Evolutionary conservation across 2,888 invertebrate species (phyloP), one percentile per base, ranked within the genome.

Genomic region (Notodonta dromedarius): DNA sequence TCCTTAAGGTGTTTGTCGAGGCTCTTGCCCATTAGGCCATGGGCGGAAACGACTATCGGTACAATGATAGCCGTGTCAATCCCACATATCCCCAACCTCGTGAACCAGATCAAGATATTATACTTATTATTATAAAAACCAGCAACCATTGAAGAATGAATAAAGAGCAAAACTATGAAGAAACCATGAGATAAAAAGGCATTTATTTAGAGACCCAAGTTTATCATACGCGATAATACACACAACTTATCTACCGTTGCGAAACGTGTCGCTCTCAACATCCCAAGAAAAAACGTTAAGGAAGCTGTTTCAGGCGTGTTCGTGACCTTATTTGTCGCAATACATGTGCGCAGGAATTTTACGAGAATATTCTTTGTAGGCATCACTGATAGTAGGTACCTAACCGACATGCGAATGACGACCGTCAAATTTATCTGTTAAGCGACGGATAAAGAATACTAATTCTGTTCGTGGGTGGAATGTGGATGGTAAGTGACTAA

Each of bases 401-500:
- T 39, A 65, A 67, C 67, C 59, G 62, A 61, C 71, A 62, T 65
- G 67, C 70, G 58, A 60, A 70, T 77, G 73, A 74, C 73, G 69
- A 69, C 67, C 67, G 70, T 68, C 63, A 71, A 73, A 76, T 78
- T 71, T 76, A 77, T 77, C 67, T 68, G 60, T 67, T 63, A 67
- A 60, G 61, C 54, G 59, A 71, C 71, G 73, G 44, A 67, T 51
- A 59, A 69, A 66, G 71, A 76, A 75, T 75, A 77, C 67, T 69
- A 71, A 77, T 74, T 69, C 62, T 62, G 56, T 65, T 58, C 39
- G 57, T 35, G 35, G 53, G 24, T 40, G 42, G 52, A 44, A 12
- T 55, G 32, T 51, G 60, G 48, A 48, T 61, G 24, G 24, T 16
- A 54, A 57, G 32, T 60, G 57, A 62, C 51, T 50, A 50, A 56